Percentiles rank a stretch among this genome's conserved stretches.
phyloP scores from a whole-genome alignment of 2,113 vertebrate genomes.

The Dromas ardeola region DNA sequence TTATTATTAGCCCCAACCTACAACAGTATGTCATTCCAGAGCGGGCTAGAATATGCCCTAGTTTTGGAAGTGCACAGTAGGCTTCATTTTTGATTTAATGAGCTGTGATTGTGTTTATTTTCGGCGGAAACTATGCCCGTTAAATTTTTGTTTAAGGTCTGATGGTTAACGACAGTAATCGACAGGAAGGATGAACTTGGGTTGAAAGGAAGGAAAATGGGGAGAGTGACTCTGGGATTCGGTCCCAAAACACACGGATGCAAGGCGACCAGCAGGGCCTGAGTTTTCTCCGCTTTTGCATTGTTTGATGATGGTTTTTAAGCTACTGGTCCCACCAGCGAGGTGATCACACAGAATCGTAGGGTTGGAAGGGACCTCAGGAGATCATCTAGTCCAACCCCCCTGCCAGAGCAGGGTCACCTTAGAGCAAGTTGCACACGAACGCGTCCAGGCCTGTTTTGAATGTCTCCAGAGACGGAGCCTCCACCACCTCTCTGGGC shows the following conservation, averaged over 20 bases:
- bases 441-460: too few species aligned
- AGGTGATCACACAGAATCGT: not conserved
- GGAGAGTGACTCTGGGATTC: not conserved
- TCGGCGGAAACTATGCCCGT: not conserved
- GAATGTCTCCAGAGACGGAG: too few species aligned
- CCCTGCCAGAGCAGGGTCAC: too few species aligned
- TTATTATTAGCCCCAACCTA: constrained; percentile 58
- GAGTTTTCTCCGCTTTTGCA: not conserved
- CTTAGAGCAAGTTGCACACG: too few species aligned
- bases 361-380: too few species aligned
- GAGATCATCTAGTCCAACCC: too few species aligned
- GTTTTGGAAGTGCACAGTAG: constrained; percentile 54
- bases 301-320: not conserved
- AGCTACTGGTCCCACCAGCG: not conserved
- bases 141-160: constrained; percentile 21
- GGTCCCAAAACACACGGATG: not conserved
- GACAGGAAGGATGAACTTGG: not conserved
- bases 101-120: constrained; percentile 65
- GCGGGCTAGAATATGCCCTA: constrained; percentile 33
- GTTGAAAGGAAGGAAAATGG: not conserved
- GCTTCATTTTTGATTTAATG: constrained; percentile 50
- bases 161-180: constrained; percentile 3
- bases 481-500: too few species aligned
- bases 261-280: not conserved
- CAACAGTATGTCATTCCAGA: constrained; percentile 18